These are phyloP conservation scores for Halcyon smyrnensis DNA, from an alignment of 2,797 vertebrate species.

Conservation along the genomic window DNA sequence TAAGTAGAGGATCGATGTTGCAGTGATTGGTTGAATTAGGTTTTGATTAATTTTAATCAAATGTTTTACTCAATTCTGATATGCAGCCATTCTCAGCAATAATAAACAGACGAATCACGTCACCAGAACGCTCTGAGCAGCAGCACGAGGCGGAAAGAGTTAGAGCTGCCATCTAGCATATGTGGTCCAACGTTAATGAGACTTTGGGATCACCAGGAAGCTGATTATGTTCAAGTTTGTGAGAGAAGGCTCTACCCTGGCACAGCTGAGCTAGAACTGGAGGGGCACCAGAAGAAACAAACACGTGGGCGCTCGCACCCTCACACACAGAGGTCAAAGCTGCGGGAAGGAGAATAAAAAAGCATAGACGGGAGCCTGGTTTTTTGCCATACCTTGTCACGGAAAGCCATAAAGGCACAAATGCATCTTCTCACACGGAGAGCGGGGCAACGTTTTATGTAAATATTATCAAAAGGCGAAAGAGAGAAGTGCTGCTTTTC, in stretches of 20 bases:
- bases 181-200: neutral
- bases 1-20: neutral
- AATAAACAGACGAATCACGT: constrained; percentile 18
- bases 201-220: neutral
- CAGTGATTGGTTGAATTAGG: constrained; percentile 9
- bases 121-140: neutral
- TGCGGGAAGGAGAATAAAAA: neutral
- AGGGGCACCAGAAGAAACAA: neutral
- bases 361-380: neutral
- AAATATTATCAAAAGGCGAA: constrained; percentile 9
- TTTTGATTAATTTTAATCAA: constrained; percentile 50
- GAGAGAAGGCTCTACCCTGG: neutral
- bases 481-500: neutral
- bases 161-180: neutral
- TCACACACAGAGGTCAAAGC: neutral
- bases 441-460: neutral
- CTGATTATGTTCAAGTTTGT: neutral
- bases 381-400: neutral
- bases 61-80: neutral
- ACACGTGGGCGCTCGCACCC: accelerated
- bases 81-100: neutral
- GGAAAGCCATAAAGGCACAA: neutral
- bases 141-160: neutral
- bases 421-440: neutral
- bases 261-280: accelerated